Evolutionary conservation across 2,797 vertebrate genomes (phyloP).

Genomic region (Sebastes vulpes): DNA sequence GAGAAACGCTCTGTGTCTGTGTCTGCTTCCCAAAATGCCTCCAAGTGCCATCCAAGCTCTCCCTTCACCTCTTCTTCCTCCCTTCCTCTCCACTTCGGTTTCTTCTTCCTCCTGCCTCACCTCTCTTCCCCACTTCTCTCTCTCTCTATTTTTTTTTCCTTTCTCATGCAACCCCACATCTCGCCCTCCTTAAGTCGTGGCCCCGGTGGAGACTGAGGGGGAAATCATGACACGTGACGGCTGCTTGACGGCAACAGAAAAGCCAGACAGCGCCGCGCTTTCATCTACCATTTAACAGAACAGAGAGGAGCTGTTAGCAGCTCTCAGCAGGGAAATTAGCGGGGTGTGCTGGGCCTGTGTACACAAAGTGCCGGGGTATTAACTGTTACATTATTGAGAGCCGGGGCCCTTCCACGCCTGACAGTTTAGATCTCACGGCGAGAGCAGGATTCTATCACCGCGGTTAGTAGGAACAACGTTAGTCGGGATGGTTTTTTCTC

Average conservation of each 20-base stretch:
- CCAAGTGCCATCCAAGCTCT: neutral
- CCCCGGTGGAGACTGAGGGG: neutral
- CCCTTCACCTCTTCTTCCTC: neutral
- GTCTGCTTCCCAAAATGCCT: constrained; percentile 6
- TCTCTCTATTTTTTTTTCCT: neutral
- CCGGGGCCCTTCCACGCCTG: neutral
- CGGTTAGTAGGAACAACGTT: neutral
- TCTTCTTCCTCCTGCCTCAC: neutral
- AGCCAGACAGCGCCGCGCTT: constrained; percentile 30
- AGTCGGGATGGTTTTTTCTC: neutral
- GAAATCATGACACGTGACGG: constrained; percentile 4
- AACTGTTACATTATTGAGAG: constrained; percentile 48
- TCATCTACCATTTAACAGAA: constrained; percentile 59
- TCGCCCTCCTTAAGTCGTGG: neutral
- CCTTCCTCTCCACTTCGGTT: neutral
- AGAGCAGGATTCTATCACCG: neutral
- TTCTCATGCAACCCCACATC: neutral
- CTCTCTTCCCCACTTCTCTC: neutral
- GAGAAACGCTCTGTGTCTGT: neutral
- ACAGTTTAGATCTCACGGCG: constrained; percentile 9
- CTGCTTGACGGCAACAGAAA: constrained; percentile 32
- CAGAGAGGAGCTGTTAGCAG: constrained; percentile 48
- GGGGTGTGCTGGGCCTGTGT: constrained; percentile 8
- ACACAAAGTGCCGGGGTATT: constrained; percentile 39
- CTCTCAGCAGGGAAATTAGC: constrained; percentile 62